phyloP scores from a whole-genome alignment of 2,888 invertebrate species.

The Phyllotreta striolata region DNA sequence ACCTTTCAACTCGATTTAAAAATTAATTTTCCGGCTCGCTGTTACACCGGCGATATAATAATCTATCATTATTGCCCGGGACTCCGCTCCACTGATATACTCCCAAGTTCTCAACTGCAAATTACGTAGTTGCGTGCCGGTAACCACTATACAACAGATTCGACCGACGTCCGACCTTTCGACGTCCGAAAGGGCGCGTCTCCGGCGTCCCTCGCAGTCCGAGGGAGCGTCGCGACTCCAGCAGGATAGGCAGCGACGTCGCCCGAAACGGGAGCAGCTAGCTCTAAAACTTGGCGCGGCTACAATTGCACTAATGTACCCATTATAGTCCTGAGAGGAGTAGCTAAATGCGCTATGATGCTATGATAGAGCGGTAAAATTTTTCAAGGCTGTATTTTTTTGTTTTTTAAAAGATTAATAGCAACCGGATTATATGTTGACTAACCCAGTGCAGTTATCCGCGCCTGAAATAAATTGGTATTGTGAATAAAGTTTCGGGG shows the following conservation, averaged over 20 bases:
- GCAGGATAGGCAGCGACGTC: constrained; percentile 35
- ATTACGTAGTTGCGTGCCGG: too few relatives aligned
- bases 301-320: constrained; percentile 3
- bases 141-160: too few relatives aligned
- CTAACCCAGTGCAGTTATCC: constrained; percentile 2
- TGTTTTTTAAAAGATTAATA: not conserved
- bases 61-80: too few relatives aligned
- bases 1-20: too few relatives aligned
- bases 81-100: too few relatives aligned
- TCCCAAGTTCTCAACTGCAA: too few relatives aligned
- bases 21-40: too few relatives aligned
- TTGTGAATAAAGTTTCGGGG: constrained; percentile 14
- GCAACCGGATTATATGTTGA: not conserved
- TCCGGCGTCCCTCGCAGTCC: too few relatives aligned
- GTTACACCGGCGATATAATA: too few relatives aligned
- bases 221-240: constrained; percentile 34
- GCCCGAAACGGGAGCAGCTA: constrained; percentile 14
- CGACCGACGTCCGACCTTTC: too few relatives aligned
- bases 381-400: not conserved
- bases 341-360: not conserved
- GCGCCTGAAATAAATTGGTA: constrained; percentile 17
- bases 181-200: too few relatives aligned
- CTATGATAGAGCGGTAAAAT: not conserved
- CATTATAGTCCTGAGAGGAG: not conserved
- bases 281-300: not conserved